Percentiles rank a stretch among this genome's conserved stretches.
phyloP scores from a whole-genome alignment of 2,113 vertebrate species.

The Sylvilagus bachmani region DNA sequence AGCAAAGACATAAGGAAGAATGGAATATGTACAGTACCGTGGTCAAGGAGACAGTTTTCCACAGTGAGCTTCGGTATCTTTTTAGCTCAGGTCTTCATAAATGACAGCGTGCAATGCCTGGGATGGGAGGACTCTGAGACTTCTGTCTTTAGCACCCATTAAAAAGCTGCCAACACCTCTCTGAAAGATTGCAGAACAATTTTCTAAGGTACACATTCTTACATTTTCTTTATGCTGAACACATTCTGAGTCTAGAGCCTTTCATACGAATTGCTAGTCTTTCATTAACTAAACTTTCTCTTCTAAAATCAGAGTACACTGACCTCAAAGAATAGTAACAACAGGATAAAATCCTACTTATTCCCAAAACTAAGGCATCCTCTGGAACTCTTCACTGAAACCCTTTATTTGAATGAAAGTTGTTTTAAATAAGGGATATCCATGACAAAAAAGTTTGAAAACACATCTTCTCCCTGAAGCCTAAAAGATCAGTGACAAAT shows the following conservation, averaged over 20 bases:
- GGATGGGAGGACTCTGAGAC: background rate
- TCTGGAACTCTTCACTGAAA: no score
- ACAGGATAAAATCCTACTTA: background rate
- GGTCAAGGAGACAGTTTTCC: background rate
- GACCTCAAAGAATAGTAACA: background rate
- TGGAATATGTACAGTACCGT: background rate
- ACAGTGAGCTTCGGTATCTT: background rate
- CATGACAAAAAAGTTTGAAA: background rate
- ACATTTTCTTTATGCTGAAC: background rate
- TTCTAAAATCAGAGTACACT: background rate
- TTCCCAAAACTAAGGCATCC: background rate
- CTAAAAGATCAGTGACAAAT: background rate
- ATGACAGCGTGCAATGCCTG: background rate
- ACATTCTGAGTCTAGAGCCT: background rate
- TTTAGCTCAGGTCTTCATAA: background rate
- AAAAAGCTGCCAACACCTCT: conserved; percentile 36
- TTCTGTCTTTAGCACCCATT: background rate
- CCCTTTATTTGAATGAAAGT: background rate
- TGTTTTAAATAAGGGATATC: background rate
- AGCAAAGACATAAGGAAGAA: conserved; percentile 20
- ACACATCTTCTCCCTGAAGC: background rate
- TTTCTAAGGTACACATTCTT: background rate
- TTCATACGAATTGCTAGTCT: background rate
- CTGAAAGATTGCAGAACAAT: conserved; percentile 24
- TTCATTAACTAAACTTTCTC: background rate